Evolutionary conservation across 2,888 invertebrate genomes (phyloP).

Genomic region (Patella caerulea): DNA sequence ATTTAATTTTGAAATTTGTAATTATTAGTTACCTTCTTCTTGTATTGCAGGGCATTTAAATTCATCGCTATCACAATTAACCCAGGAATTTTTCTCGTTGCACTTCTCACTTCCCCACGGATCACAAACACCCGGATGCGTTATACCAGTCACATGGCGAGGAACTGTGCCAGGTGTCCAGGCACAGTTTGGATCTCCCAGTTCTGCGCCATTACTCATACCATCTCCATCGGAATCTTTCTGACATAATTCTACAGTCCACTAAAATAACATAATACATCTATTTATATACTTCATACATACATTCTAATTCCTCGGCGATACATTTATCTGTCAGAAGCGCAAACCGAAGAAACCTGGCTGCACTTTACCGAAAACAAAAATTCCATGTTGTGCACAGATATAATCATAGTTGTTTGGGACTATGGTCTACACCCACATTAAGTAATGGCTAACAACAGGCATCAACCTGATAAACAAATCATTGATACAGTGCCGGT

Average conservation of each 20-base stretch:
- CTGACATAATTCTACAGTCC: constrained; percentile 27
- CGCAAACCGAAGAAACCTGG: too few relatives aligned
- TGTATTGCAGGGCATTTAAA: constrained; percentile 28
- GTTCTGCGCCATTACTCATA: constrained; percentile 28
- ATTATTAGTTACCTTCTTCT: constrained; percentile 24
- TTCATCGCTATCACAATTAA: constrained; percentile 24
- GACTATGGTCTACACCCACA: too few relatives aligned
- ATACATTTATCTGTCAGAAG: too few relatives aligned
- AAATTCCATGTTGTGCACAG: too few relatives aligned
- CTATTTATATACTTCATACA: too few relatives aligned
- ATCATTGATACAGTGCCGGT: too few relatives aligned
- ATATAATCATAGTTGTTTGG: too few relatives aligned
- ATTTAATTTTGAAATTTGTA: too few relatives aligned
- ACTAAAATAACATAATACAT: constrained; percentile 8
- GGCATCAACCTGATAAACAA: too few relatives aligned
- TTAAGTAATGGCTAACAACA: too few relatives aligned
- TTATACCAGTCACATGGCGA: not conserved
- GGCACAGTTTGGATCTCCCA: constrained; percentile 33
- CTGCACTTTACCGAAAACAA: too few relatives aligned
- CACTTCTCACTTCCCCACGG: constrained; percentile 28
- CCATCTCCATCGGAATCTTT: constrained; percentile 34
- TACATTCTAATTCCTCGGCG: too few relatives aligned
- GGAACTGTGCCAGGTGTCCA: constrained; percentile 23
- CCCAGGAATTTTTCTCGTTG: constrained; percentile 28
- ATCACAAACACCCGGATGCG: constrained; percentile 27